Base-by-base conservation (phyloP, 2,888 invertebrate genomes). In the Habrosyne pyritoides region DNA sequence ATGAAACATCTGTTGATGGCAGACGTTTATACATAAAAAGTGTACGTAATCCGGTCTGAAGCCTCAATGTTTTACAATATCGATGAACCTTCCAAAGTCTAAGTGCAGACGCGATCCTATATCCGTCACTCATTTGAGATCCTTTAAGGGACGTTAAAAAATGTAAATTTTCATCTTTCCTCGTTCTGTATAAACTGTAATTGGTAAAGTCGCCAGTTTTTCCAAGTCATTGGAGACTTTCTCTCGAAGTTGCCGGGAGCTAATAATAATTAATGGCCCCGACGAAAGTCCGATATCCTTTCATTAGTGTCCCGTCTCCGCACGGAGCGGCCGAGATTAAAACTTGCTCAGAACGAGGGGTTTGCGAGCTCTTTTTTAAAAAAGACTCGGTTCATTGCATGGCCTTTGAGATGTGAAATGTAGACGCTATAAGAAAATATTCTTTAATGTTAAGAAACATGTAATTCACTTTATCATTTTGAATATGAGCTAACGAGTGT, bases 261-360 rank as follows among this genome's bases (percentile, higher is more conserved):
- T 91, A 91, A 91, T 91, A 91, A 91, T 91, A 91, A 91, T 90
- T 88, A 92, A 91, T 92, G 91, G 89, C 72, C 76, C 70, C 81
- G 83, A 84, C 79, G 86, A 86, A 90, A 89, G 86, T 83, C 87
- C 89, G 90, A 91, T 91, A 91, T 90, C 91, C 91, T 92, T 91
- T 91, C 91, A 91, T 91, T 92, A 91, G 87, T 75, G 84, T 81
- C 78, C 84, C 81, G 84, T 75, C 83, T 76, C 75, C 70, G 77
- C 73, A 69, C 77, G 75, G 77, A 75, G 79, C 82, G 69, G 76
- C 70, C 80, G 81, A 89, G 91, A 91, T 91, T 91, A 91, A 91
- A 91, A 91, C 90, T 91, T 91, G 84, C 77, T 79, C 86, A 77
- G 75, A 69, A 74, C 75, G 71, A 70, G 73, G 72, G 75, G 81